Conservation (phyloP, 2,888 invertebrate species). For the Meghimatium bilineatum region DNA sequence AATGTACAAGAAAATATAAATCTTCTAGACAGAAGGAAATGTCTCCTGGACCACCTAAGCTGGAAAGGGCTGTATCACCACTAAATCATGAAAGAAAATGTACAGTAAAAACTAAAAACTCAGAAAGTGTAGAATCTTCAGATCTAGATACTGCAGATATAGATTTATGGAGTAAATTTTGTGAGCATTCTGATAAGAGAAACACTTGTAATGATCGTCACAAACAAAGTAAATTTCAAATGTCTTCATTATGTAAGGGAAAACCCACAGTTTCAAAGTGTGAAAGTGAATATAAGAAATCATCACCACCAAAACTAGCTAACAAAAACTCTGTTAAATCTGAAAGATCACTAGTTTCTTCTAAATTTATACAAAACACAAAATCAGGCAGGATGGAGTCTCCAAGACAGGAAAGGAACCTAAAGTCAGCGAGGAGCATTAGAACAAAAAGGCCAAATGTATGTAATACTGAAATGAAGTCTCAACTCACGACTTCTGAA, state of each 20-base stretch:
- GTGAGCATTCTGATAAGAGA: background rate
- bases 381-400: slow-evolving; percentile 10
- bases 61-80: slow-evolving; percentile 38
- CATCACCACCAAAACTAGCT: background rate
- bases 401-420: background rate
- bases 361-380: background rate
- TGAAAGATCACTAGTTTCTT: background rate
- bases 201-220: background rate
- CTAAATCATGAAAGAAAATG: background rate
- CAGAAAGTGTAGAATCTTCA: background rate
- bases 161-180: slow-evolving; percentile 2
- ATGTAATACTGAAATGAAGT: background rate
- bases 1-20: background rate
- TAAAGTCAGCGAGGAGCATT: background rate
- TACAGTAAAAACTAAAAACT: background rate
- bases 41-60: slow-evolving; percentile 43
- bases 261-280: background rate
- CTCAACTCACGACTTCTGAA: background rate
- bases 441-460: background rate
- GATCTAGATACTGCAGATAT: background rate
- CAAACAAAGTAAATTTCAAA: background rate
- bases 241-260: background rate
- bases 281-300: background rate
- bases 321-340: background rate
- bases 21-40: background rate